A percentile compares a stretch with the other conserved stretches of the same genome.
These are phyloP conservation scores for Margarornis squamiger DNA, from an alignment of 2,797 vertebrate species.

Conservation along the genomic window DNA sequence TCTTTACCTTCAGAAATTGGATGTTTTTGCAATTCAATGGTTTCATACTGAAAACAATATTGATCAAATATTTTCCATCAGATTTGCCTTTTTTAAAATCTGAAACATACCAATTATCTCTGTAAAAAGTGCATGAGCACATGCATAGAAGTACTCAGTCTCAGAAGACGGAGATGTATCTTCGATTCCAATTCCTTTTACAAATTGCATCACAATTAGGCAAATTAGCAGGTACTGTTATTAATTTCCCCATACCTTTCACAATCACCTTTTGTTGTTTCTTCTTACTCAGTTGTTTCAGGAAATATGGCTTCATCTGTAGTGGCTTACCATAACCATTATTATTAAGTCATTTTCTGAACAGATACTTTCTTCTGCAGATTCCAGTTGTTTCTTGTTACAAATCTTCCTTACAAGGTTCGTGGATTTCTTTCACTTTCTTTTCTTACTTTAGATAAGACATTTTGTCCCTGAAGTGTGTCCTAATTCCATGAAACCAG, in stretches of 20 bases:
- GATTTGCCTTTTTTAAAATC: background rate
- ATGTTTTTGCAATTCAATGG: background rate
- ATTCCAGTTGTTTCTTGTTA: background rate
- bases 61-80: background rate
- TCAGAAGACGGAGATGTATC: background rate
- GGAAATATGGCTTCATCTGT: background rate
- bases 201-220: background rate
- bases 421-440: background rate
- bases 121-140: background rate
- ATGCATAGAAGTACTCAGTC: background rate
- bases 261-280: background rate
- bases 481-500: constrained; percentile 1
- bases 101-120: background rate
- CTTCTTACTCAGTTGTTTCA: background rate
- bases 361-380: background rate
- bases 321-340: background rate
- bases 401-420: background rate
- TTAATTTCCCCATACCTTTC: background rate
- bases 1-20: background rate
- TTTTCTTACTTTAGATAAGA: background rate
- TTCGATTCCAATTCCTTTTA: background rate
- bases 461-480: background rate
- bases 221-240: background rate
- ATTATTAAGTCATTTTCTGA: background rate
- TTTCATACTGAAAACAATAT: background rate